Percentiles rank a stretch among this genome's conserved stretches.
These are phyloP conservation scores for Apaloderma vittatum DNA, from an alignment of 2,113 vertebrate species.

Conservation along the genomic window DNA sequence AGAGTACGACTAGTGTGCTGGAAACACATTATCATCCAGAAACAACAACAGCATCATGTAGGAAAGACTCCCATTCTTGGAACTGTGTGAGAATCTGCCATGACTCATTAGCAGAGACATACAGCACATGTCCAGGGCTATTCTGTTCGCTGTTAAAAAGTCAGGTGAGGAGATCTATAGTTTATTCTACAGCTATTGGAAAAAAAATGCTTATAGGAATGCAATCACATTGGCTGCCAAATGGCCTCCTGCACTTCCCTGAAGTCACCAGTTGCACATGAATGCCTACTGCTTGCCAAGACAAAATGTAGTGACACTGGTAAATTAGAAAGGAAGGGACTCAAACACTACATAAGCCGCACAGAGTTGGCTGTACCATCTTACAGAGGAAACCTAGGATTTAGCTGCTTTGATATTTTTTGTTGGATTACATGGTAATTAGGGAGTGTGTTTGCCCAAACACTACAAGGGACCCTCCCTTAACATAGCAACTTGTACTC, in stretches of 20 bases:
- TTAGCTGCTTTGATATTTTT: background rate
- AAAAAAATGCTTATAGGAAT: background rate
- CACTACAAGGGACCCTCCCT: background rate
- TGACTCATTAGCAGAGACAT: background rate
- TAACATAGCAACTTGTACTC: background rate
- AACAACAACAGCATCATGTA: background rate
- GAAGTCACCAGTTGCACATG: background rate
- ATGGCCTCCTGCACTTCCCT: background rate
- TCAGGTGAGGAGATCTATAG: background rate
- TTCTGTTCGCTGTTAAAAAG: background rate
- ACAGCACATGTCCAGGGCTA: background rate
- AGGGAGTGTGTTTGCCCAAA: background rate
- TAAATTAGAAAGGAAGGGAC: background rate
- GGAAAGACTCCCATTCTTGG: background rate
- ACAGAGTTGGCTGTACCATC: rapidly evolving
- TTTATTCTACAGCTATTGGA: background rate
- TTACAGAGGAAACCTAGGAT: background rate
- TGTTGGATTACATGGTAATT: background rate
- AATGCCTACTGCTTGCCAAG: background rate
- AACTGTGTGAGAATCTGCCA: background rate
- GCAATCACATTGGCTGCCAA: background rate
- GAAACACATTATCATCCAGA: background rate
- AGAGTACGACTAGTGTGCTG: background rate
- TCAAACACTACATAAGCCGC: background rate
- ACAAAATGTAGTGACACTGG: background rate